phyloP scores from a whole-genome alignment of 2,888 invertebrate genomes.

The Rhingia rostrata region DNA sequence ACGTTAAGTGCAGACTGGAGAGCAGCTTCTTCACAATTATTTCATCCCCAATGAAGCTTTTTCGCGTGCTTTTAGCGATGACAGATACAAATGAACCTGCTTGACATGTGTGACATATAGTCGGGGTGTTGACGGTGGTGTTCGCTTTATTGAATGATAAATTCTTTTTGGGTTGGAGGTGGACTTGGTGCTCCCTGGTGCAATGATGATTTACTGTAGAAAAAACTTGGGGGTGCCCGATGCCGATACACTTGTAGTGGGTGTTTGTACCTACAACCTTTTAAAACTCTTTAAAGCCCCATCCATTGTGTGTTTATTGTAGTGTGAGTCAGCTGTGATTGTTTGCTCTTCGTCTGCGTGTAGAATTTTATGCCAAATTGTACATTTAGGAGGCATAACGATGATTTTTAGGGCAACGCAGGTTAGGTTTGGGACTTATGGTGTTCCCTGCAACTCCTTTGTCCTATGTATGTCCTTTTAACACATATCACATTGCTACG shows the following conservation, averaged over 20 bases:
- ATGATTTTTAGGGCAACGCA: background rate
- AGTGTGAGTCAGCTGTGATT: background rate
- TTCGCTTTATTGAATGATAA: conserved; percentile 5
- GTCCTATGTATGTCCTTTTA: background rate
- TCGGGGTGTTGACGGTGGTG: background rate
- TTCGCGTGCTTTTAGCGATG: conserved; percentile 11
- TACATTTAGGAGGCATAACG: background rate
- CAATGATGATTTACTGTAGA: background rate
- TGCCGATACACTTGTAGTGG: background rate
- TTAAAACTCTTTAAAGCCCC: conserved; percentile 11
- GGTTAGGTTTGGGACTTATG: background rate
- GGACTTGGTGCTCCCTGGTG: background rate
- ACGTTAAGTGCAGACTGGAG: background rate
- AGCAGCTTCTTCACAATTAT: background rate
- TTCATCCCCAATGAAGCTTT: conserved; percentile 35
- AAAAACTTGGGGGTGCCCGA: background rate
- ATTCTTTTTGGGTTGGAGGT: conserved; percentile 1
- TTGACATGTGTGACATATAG: background rate
- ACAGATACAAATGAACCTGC: background rate
- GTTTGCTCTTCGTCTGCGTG: background rate
- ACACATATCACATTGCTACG: too few relatives aligned
- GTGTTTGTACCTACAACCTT: background rate
- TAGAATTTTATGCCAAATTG: background rate
- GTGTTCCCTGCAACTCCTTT: background rate
- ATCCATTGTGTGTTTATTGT: background rate